phyloP scores from a whole-genome alignment of 2,797 vertebrate species.

The Australoheros facetus region DNA sequence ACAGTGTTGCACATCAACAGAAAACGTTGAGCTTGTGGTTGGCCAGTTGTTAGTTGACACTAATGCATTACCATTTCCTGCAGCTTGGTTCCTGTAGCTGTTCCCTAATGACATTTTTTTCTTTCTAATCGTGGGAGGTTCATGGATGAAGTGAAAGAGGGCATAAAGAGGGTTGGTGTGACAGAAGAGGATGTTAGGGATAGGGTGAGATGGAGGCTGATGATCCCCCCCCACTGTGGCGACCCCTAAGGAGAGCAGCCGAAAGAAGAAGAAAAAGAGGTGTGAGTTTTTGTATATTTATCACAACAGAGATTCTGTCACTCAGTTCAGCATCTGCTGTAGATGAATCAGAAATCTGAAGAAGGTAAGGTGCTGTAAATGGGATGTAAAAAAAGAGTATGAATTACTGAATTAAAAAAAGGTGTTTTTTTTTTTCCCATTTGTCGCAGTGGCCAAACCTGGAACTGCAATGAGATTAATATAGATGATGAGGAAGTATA shows the following conservation, averaged over 20 bases:
- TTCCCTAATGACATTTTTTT: background rate
- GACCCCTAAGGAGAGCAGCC: background rate
- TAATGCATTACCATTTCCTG: background rate
- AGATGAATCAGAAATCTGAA: background rate
- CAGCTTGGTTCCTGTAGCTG: background rate
- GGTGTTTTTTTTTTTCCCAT: background rate
- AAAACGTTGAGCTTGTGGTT: background rate
- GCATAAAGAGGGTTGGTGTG: background rate
- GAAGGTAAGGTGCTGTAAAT: background rate
- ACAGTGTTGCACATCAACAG: background rate
- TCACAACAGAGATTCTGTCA: slow-evolving; percentile 1
- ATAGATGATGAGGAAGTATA: too few relatives aligned
- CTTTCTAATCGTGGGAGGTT: background rate
- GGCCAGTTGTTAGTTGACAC: background rate
- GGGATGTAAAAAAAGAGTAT: background rate
- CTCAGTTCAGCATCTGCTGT: background rate
- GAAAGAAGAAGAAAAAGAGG: too few relatives aligned
- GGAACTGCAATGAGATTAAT: background rate
- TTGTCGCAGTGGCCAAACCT: background rate
- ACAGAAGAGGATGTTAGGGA: background rate
- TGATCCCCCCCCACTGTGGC: background rate
- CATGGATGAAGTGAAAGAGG: too few relatives aligned
- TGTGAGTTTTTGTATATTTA: background rate
- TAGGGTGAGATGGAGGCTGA: background rate
- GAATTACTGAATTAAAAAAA: background rate